Percentiles rank a stretch among this genome's conserved stretches.
Conservation (phyloP, 2,888 invertebrate genomes). For the Diarsia mendica region DNA sequence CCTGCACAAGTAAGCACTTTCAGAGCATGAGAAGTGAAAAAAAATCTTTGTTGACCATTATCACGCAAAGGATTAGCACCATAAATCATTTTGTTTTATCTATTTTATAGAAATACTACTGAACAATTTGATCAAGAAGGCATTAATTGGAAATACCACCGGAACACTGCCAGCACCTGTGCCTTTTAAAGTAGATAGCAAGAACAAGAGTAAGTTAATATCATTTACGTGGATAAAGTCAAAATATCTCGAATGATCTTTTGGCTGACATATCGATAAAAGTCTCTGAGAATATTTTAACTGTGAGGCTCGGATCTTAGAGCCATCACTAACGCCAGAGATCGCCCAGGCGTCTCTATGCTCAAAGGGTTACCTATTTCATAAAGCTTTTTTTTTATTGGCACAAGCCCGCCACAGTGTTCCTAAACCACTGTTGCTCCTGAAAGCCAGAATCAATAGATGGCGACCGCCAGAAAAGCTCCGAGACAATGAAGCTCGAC, state of each 20-base stretch:
- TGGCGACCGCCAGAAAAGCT: too few species aligned
- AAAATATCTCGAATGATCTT: too few species aligned
- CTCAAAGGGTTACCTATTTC: not conserved
- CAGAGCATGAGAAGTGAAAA: too few species aligned
- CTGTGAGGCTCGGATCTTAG: too few species aligned
- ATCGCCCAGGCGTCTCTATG: not conserved
- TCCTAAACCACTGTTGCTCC: too few species aligned
- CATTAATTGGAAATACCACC: conserved; percentile 24
- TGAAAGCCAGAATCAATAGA: too few species aligned
- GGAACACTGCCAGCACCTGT: not conserved
- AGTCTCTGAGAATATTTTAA: too few species aligned
- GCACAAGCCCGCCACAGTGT: too few species aligned
- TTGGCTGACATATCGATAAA: too few species aligned
- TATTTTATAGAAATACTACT: conserved; percentile 45
- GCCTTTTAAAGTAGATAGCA: not conserved
- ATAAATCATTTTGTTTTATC: not conserved
- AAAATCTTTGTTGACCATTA: not conserved
- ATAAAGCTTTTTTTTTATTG: not conserved
- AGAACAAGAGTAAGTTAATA: conserved; percentile 34
- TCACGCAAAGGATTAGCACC: not conserved
- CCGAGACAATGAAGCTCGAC: too few species aligned
- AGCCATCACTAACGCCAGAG: not conserved
- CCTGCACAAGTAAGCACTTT: too few species aligned
- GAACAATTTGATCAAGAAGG: conserved; percentile 58
- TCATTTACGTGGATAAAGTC: not conserved